Percentiles rank a stretch among this genome's conserved stretches.
Evolutionary conservation across 2,888 invertebrate species (phyloP).

Genomic region (Conus canariensis): DNA sequence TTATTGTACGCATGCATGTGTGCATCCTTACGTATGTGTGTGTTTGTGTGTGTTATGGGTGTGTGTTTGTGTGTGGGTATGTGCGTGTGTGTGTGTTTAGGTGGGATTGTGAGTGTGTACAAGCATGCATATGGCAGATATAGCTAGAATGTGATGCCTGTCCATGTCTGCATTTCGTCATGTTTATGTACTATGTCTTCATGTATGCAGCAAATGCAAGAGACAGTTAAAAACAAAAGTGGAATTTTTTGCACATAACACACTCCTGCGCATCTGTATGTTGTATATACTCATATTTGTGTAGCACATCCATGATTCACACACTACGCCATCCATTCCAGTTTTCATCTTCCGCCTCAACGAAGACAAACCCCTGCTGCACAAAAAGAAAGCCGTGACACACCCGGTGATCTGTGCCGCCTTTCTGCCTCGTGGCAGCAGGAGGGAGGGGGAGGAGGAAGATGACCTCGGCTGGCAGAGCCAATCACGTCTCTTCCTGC

Average conservation of each 20-base stretch:
- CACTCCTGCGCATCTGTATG: too few species aligned
- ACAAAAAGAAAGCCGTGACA: constrained; percentile 45
- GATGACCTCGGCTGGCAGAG: constrained; percentile 66
- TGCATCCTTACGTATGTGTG: neutral
- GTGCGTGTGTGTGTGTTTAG: constrained; percentile 2
- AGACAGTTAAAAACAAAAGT: too few species aligned
- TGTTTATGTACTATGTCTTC: too few species aligned
- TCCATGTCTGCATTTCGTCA: too few species aligned
- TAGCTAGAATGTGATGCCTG: too few species aligned
- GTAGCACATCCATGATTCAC: too few species aligned
- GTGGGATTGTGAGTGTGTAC: too few species aligned
- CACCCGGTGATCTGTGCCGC: constrained; percentile 56
- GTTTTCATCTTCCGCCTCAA: constrained; percentile 83
- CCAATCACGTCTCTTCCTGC: constrained; percentile 68
- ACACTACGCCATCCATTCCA: constrained; percentile 65
- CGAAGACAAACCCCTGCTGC: constrained; percentile 59
- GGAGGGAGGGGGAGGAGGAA: constrained; percentile 45
- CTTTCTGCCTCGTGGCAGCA: constrained; percentile 64
- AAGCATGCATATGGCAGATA: too few species aligned
- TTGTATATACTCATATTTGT: too few species aligned
- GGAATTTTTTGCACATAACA: too few species aligned
- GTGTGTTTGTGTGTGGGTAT: neutral
- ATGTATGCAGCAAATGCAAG: too few species aligned
- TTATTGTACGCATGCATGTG: neutral
- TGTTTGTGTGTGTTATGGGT: neutral